These are phyloP conservation scores for Elachura formosa DNA, from an alignment of 2,113 vertebrate genomes.

Conservation along the genomic window DNA sequence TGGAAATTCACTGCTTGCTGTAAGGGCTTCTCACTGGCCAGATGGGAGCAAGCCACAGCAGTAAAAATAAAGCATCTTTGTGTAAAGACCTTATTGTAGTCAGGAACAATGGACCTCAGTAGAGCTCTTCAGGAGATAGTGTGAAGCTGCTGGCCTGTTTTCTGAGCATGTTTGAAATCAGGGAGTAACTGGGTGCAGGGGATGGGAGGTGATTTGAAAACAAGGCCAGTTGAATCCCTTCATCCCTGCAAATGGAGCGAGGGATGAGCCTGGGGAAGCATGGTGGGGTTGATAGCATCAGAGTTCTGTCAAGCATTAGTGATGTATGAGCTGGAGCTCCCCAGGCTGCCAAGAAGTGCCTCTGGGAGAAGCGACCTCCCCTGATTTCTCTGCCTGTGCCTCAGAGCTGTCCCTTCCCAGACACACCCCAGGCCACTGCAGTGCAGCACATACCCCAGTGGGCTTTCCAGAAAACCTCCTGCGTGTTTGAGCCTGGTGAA, in stretches of 20 bases:
- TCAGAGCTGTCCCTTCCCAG: background rate
- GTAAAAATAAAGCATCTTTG: slow-evolving; percentile 5
- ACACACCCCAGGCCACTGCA: accelerated
- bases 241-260: accelerated
- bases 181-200: background rate
- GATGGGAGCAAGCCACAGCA: slow-evolving; percentile 28
- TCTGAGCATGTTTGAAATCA: background rate
- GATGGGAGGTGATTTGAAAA: background rate
- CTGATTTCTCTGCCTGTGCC: background rate
- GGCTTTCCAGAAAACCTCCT: background rate
- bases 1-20: background rate
- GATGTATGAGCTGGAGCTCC: background rate
- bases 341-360: background rate
- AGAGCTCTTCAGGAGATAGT: background rate
- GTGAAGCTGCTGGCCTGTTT: background rate
- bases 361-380: background rate
- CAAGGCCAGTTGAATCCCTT: background rate
- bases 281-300: background rate
- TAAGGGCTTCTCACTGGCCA: slow-evolving; percentile 17
- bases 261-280: background rate
- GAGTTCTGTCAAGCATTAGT: background rate
- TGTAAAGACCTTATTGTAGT: slow-evolving; percentile 8
- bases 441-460: accelerated
- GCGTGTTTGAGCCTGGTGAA: background rate
- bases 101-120: slow-evolving; percentile 19